A percentile compares a stretch with the other conserved stretches of the same genome.
Conservation (phyloP, 1,140 invertebrate species). For the Paracyclopina nana region DNA sequence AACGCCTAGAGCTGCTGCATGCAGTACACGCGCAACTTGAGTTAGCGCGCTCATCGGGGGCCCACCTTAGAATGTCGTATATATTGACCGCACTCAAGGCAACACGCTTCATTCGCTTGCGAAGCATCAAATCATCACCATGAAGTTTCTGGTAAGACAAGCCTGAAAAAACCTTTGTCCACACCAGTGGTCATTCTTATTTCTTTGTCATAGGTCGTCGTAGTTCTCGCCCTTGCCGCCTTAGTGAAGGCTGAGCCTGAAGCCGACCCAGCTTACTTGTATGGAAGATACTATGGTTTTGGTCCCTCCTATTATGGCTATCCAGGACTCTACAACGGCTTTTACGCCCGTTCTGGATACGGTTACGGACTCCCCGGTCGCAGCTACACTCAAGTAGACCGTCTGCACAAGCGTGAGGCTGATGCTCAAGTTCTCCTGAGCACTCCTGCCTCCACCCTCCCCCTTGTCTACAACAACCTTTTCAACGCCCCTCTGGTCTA, state of each 20-base stretch:
- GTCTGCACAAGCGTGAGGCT: background rate
- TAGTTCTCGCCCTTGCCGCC: constrained; percentile 15
- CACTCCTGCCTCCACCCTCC: background rate
- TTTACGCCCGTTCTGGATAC: too few species aligned
- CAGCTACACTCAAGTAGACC: background rate
- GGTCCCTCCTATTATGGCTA: background rate
- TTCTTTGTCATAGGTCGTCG: background rate
- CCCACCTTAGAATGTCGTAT: too few species aligned
- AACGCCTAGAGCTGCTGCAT: too few species aligned
- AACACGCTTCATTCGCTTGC: too few species aligned
- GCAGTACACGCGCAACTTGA: too few species aligned
- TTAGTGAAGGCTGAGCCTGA: constrained; percentile 9
- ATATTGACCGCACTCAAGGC: too few species aligned
- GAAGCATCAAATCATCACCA: constrained; percentile 3
- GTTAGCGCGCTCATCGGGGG: too few species aligned
- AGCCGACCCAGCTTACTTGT: constrained; percentile 5
- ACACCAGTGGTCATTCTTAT: background rate
- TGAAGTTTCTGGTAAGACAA: constrained; percentile 1
- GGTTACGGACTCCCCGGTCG: too few species aligned
- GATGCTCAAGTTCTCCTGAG: constrained; percentile 4
- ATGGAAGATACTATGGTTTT: background rate
- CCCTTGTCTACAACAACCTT: background rate
- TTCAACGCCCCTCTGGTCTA: background rate
- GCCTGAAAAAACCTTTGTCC: background rate
- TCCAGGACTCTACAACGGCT: too few species aligned